These are phyloP conservation scores for Hippocampus guttulatus DNA, from an alignment of 2,113 vertebrate genomes.

Conservation along the genomic window DNA sequence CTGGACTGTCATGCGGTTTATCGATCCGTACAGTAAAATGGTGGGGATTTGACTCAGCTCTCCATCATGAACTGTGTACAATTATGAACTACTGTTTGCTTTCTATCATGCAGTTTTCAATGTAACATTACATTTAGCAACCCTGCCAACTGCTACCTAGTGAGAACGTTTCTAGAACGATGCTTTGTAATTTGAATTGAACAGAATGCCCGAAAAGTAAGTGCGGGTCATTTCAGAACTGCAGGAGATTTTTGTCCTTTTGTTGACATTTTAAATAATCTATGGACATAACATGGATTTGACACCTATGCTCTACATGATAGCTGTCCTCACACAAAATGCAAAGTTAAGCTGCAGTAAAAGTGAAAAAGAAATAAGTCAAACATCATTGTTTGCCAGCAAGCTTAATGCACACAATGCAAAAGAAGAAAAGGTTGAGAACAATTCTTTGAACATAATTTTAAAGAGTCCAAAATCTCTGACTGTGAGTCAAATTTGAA, in stretches of 20 bases:
- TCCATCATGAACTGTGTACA: neutral
- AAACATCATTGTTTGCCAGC: no score
- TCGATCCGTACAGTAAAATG: neutral
- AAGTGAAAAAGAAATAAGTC: neutral
- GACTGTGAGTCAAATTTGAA: no score
- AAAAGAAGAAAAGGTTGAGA: no score
- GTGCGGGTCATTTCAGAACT: neutral
- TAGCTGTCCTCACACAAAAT: neutral
- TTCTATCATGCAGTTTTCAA: neutral
- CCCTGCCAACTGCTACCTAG: neutral
- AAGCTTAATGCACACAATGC: no score
- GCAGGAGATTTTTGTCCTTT: neutral
- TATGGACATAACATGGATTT: neutral
- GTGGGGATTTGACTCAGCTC: neutral
- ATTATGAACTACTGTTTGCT: neutral
- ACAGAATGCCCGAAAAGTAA: neutral
- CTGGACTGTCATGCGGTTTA: neutral
- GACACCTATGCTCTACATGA: no score
- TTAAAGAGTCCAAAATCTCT: no score
- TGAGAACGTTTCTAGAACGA: neutral
- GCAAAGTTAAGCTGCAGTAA: neutral
- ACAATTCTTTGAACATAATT: no score
- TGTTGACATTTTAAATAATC: neutral
- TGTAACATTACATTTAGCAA: neutral
- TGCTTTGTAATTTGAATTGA: neutral